Conservation (phyloP, 1,140 invertebrate species). For the Lepidurus couesii region DNA sequence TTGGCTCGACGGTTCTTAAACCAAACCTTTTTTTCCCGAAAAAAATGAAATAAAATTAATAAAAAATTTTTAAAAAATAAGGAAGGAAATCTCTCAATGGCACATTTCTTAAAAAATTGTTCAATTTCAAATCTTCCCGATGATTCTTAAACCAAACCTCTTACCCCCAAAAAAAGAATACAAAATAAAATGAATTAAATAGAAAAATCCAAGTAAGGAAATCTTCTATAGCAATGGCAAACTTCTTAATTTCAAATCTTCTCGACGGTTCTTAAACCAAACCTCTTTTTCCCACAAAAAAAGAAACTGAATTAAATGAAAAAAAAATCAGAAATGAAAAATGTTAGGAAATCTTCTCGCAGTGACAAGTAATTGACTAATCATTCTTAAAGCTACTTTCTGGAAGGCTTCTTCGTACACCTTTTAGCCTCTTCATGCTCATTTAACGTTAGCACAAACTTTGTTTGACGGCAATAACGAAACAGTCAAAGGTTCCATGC, state of each 20-base stretch:
- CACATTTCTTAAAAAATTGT: background rate
- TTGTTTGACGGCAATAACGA: too few relatives aligned
- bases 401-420: background rate
- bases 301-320: background rate
- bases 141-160: too few relatives aligned
- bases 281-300: too few relatives aligned
- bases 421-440: background rate
- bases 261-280: too few relatives aligned
- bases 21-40: slow-evolving; percentile 39
- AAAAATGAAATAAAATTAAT: background rate
- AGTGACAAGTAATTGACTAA: background rate
- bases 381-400: background rate
- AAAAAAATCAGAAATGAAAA: background rate
- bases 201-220: background rate
- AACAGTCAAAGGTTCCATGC: too few relatives aligned
- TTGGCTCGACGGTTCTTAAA: slow-evolving; percentile 42
- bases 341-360: background rate
- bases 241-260: too few relatives aligned
- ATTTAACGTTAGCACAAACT: too few relatives aligned
- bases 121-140: too few relatives aligned
- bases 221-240: background rate
- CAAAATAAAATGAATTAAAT: background rate
- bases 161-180: too few relatives aligned
- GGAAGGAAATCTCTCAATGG: background rate
- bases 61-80: background rate